Evolutionary conservation across 2,888 invertebrate genomes (phyloP), one percentile per base, ranked within the genome.

Genomic region (Polylopha cassiicola): DNA sequence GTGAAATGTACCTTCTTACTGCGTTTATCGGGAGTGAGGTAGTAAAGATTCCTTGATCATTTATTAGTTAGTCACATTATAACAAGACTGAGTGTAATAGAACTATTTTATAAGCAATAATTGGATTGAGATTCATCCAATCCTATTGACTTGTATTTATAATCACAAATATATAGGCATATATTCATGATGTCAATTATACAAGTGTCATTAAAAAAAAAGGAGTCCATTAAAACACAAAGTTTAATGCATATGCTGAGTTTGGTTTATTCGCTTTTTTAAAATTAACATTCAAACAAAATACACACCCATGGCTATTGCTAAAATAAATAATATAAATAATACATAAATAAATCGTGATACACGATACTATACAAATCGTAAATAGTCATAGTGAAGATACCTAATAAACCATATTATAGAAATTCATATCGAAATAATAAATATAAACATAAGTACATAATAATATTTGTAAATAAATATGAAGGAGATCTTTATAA

Each of bases 321-420:
- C 46, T 53, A 54, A 55, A 48, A 61, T 55, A 62, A 51, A 53
- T 58, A 57, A 52, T 41, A 47, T 46, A 42, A 43, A 24, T 28
- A 37, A 15, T 26, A 46, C 51, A 52, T 36, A 31, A 48, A 47
- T 42, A 21, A 46, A 38, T 65, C 65, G 64, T 65, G 58, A 70
- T 65, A 66, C 64, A 64, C 64, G 63, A 65, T 63, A 66, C 61
- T 49, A 47, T 45, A 50, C 8, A 57, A 51, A 52, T 45, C 48
- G 39, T 48, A 47, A 38, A 32, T 43, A 47, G 37, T 47, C 49
- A 39, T 53, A 38, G 50, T 37, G 37, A 21, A 23, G 7, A 27
- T 36, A 23, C 15, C 13, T 34, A 34, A 20, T 16, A 26, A 14
- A 22, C 10, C 14, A 22, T 2, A 18, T 13, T 8, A 6, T 13